A percentile compares a stretch with the other conserved stretches of the same genome.
These are phyloP conservation scores for Lepeophtheirus salmonis DNA, from an alignment of 1,140 invertebrate genomes.

Conservation along the genomic window DNA sequence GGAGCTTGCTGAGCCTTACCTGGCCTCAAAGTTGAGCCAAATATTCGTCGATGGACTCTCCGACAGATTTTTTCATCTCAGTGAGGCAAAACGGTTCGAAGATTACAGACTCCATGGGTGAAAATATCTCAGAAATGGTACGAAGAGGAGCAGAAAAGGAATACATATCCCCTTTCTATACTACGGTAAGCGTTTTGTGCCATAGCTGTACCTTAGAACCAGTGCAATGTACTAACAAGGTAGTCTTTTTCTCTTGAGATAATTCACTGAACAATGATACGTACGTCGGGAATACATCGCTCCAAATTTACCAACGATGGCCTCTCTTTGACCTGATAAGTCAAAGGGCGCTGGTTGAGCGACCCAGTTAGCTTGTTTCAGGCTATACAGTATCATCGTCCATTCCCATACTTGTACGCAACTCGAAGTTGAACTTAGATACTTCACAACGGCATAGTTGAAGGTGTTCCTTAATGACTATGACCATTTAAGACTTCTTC, in stretches of 20 bases:
- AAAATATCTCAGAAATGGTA: neutral
- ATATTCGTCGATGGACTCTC: neutral
- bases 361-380: neutral
- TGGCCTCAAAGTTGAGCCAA: neutral
- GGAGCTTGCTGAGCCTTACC: neutral
- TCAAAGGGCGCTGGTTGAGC: neutral
- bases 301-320: neutral
- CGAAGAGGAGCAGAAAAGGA: neutral
- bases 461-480: neutral
- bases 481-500: neutral
- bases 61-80: neutral
- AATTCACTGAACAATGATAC: neutral
- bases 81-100: neutral
- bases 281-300: neutral
- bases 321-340: neutral
- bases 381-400: too few relatives aligned
- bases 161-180: neutral
- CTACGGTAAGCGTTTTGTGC: neutral
- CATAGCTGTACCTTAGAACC: neutral
- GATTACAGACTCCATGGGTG: neutral
- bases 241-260: neutral
- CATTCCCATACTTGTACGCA: neutral
- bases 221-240: neutral
- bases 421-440: neutral
- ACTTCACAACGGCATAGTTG: neutral